Base-by-base conservation (phyloP, 2,888 invertebrate species). In the Tromatobia lineatoria region DNA sequence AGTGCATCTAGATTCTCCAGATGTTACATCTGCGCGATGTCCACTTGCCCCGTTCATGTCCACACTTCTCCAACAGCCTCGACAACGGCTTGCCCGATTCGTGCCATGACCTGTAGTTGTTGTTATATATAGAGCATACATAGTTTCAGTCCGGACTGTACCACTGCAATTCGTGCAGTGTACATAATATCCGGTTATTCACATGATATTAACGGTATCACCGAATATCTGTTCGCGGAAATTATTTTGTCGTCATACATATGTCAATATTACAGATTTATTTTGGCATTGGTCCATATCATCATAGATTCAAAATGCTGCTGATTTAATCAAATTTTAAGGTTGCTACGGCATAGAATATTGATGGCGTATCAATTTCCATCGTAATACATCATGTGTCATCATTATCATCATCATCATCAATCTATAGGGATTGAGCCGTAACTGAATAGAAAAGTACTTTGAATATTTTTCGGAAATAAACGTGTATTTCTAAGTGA, bases 1-100 rank as follows among this genome's bases (percentile, higher is more conserved):
- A 23, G 52, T 52, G 25, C 29, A 64, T 71, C 64, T 61, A 11
- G 29, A 42, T 77, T 61, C 57, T 38, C 20, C 38, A 77, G 77
- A 77, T 54, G 69, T 59, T 69, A 47, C 59, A 59, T 45, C 29
- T 18, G 13, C 66, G 34, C 18, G 11, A 38, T 71, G 71, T 57
- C 54, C 71, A 73, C n/a, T 59, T 42, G 59, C n/a, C 34, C 29
- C n/a, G 10, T 61, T 61, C 59, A 13, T 18, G 34, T 34, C n/a
- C n/a, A 29, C 59, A n/a, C 59, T 61, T 34, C n/a, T 61, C 15
- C 6, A 6, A 0, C n/a, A 11, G 18, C 38, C 13, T 38, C 18
- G 38, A 59, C 59, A 29, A 29, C 15, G 29, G 25, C 4, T 25
- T 29, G 29, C n/a, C 34, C 38, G 59, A 61, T 61, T 18, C 13